Conservation (phyloP, 2,113 vertebrate genomes). For the Cyanocitta stelleri region DNA sequence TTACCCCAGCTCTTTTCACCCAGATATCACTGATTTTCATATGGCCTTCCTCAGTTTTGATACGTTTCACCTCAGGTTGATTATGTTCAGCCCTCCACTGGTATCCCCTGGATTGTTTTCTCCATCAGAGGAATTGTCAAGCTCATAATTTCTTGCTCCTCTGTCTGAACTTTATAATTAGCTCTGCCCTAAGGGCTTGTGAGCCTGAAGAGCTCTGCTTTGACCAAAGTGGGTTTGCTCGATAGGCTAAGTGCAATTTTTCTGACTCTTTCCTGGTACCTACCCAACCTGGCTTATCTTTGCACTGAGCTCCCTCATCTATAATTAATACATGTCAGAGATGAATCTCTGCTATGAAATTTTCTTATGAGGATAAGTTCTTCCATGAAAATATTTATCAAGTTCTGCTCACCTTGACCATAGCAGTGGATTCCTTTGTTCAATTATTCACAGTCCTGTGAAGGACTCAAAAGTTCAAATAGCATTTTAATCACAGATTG, state of each 20-base stretch:
- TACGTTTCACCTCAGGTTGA: neutral
- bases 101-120: neutral
- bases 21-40: neutral
- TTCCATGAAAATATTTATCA: constrained; percentile 30
- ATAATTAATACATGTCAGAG: constrained; percentile 23
- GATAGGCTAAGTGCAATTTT: neutral
- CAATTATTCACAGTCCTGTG: constrained; percentile 24
- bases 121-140: neutral
- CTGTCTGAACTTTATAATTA: constrained; percentile 30
- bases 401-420: constrained; percentile 24
- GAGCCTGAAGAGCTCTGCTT: neutral
- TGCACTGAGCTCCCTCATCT: neutral
- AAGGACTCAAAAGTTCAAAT: neutral
- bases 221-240: neutral
- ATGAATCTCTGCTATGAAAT: constrained; percentile 14
- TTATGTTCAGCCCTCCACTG: neutral
- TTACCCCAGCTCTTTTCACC: neutral
- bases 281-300: neutral
- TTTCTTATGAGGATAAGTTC: neutral
- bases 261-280: neutral
- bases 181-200: neutral
- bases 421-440: constrained; percentile 22
- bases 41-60: neutral
- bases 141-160: neutral
- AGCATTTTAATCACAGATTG: neutral